Evolutionary conservation across 2,797 vertebrate genomes (phyloP).

Genomic region (Spondyliosoma cantharus): DNA sequence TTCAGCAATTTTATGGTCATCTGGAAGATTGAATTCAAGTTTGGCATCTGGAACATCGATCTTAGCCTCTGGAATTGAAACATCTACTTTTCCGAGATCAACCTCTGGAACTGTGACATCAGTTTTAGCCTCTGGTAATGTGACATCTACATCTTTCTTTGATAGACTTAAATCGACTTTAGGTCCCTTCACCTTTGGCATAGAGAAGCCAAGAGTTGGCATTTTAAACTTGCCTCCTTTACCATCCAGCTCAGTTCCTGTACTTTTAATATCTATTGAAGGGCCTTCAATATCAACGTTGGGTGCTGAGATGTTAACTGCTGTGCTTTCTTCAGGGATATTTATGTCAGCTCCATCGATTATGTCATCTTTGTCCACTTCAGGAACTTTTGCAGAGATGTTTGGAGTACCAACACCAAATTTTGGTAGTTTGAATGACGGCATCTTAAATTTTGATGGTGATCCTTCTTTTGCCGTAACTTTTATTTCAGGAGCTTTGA

Average conservation of each 20-base stretch:
- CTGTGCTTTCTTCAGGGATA: constrained; percentile 14
- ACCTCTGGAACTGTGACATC: constrained; percentile 10
- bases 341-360: constrained; percentile 9
- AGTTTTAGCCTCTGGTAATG: constrained; percentile 34
- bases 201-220: constrained; percentile 64
- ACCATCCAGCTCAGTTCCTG: constrained; percentile 24
- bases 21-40: constrained; percentile 30
- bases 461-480: constrained; percentile 38
- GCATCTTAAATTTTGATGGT: constrained; percentile 69
- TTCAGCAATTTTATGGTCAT: constrained; percentile 2
- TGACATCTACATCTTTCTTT: constrained; percentile 62
- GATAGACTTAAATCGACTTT: constrained; percentile 39
- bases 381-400: constrained; percentile 40
- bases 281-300: constrained; percentile 30
- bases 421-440: constrained; percentile 80
- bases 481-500: constrained; percentile 44
- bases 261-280: constrained; percentile 37
- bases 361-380: constrained; percentile 37
- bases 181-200: constrained; percentile 66
- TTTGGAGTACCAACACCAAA: constrained; percentile 63
- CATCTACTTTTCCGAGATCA: constrained; percentile 28
- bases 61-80: constrained; percentile 12
- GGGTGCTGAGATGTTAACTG: constrained; percentile 13
- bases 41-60: constrained; percentile 1
- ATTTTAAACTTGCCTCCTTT: constrained; percentile 68